Conservation (phyloP, 2,113 vertebrate species). For the Elachura formosa region DNA sequence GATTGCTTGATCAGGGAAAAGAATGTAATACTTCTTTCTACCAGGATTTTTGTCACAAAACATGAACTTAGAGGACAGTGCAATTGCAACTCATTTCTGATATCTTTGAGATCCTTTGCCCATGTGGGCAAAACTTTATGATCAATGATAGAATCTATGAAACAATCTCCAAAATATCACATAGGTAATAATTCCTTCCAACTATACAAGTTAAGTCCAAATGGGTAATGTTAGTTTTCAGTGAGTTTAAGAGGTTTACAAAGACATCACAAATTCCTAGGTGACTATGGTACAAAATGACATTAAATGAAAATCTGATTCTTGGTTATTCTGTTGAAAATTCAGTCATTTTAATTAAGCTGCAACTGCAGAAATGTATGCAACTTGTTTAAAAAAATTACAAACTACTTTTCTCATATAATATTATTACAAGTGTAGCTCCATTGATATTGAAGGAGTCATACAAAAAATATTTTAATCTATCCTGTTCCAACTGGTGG, state of each 20-base stretch:
- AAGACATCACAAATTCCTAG: neutral
- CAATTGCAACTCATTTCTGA: neutral
- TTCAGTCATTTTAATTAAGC: neutral
- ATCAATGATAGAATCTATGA: neutral
- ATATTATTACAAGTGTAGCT: neutral
- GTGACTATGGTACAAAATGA: neutral
- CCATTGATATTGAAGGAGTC: neutral
- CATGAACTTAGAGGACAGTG: neutral
- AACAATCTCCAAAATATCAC: neutral
- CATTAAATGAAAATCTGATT: neutral
- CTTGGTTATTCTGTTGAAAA: neutral
- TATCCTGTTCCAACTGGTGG: neutral
- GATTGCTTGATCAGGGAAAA: constrained; percentile 4
- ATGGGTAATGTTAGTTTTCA: neutral
- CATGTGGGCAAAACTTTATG: neutral
- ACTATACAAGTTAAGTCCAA: neutral
- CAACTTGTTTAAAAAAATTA: neutral
- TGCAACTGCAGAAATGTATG: neutral
- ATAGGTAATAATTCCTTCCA: neutral
- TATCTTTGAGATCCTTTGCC: neutral
- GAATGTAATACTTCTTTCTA: neutral
- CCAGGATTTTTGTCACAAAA: neutral
- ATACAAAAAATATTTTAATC: neutral
- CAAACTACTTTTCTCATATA: neutral
- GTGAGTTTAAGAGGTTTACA: neutral